Base-by-base conservation (phyloP, 2,888 invertebrate genomes). In the Drosophila engyochracea region DNA sequence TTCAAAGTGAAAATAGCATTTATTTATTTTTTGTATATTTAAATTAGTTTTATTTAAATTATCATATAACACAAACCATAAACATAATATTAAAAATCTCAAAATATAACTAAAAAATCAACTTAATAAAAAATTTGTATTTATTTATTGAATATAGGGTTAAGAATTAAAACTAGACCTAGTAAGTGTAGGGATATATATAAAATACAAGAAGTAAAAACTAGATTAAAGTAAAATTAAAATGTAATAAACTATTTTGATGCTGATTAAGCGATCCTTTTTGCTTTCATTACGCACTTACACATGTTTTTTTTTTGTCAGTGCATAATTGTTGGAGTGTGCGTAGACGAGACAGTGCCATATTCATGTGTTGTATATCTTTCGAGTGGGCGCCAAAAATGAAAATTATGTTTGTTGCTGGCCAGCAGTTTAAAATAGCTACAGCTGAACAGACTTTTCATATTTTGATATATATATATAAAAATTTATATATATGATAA, bases 321-420 rank as follows among this genome's bases (percentile, higher is more conserved):
- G 47, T n/a, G 54, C 35, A 19, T 37, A 35, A 55, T 47, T 28
- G 58, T 62, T 28, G 16, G 35, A 41, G 53, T 39, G 60, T 53
- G 57, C 33, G 41, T 53, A 39, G 28, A 28, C 14, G 14, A 35
- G 33, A 35, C 31, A 25, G 54, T 19, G 47, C 22, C 22, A 58
- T 61, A 62, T 65, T 75, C 41, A 22, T 22, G 14, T 41, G 41
- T n/a, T n/a, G 41, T 22, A 54, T 25, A 22, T 76, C 22, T 22
- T 47, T 47, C 47, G 79, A 60, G 82, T 84, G 85, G 72, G 82
- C 85, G 82, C 85, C 82, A 81, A 81, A 81, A 84, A 77, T 57
- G 37, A 63, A 63, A 53, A 59, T 47, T 53, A 12, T 65, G 52
- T 22, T 57, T 51, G 69, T 51, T 69, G 44, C 28, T 73, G 52